These are phyloP conservation scores for Vulpes ferrilata DNA, from an alignment of 2,113 vertebrate genomes.

Conservation along the genomic window DNA sequence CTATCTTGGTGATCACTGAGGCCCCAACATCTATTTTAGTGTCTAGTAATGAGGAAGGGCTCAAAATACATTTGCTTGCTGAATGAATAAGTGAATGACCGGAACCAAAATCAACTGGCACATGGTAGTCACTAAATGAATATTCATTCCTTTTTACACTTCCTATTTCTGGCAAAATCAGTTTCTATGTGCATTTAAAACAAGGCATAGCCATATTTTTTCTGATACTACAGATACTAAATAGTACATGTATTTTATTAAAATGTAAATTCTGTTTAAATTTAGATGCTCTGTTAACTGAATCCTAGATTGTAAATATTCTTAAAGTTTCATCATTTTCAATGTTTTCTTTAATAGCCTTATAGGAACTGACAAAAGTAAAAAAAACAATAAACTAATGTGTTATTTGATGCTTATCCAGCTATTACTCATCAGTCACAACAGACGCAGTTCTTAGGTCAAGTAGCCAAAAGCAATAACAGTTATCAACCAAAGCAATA, in stretches of 20 bases:
- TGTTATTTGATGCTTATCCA: constrained; percentile 44
- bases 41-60: neutral
- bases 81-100: neutral
- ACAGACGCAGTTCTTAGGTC: constrained; percentile 36
- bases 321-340: neutral
- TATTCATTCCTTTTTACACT: neutral
- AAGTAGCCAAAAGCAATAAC: neutral
- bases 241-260: neutral
- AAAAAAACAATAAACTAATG: neutral
- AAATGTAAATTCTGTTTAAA: neutral
- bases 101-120: neutral
- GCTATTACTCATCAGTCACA: neutral
- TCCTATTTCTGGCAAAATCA: neutral
- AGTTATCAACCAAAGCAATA: neutral
- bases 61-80: neutral
- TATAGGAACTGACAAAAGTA: neutral
- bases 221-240: neutral
- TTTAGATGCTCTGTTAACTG: neutral
- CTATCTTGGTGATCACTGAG: neutral
- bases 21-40: neutral
- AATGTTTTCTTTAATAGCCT: neutral
- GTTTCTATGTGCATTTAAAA: neutral
- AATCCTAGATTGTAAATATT: neutral
- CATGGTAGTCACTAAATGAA: neutral
- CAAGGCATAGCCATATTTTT: neutral